Percentiles rank a stretch among this genome's conserved stretches.
phyloP scores from a whole-genome alignment of 2,888 invertebrate genomes.

The Sarcophaga carnaria region DNA sequence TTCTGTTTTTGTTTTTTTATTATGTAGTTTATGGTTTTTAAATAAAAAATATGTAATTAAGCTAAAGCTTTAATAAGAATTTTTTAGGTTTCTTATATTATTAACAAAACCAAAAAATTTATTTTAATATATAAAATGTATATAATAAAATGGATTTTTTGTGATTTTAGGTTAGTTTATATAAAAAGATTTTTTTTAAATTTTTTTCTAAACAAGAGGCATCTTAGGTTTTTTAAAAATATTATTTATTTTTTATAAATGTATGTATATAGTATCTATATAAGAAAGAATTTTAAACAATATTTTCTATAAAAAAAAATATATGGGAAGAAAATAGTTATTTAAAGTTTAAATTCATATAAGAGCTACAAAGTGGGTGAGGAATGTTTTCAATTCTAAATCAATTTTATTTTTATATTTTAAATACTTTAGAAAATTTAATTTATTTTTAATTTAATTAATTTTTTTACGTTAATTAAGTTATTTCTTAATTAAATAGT shows the following conservation, averaged over 20 bases:
- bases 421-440: background rate
- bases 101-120: constrained; percentile 45
- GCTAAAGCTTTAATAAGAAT: constrained; percentile 54
- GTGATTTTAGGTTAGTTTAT: background rate
- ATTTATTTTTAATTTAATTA: constrained; percentile 31
- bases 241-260: constrained; percentile 13
- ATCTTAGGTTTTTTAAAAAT: constrained; percentile 60
- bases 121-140: constrained; percentile 19
- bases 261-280: background rate
- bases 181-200: constrained; percentile 20
- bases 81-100: background rate
- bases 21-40: constrained; percentile 42
- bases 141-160: constrained; percentile 2
- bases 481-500: constrained; percentile 51
- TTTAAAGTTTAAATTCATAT: background rate
- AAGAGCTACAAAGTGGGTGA: background rate
- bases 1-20: constrained; percentile 43
- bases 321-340: background rate
- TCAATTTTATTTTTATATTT: background rate
- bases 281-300: background rate
- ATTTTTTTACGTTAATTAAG: constrained; percentile 29
- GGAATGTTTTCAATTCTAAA: background rate
- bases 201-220: constrained; percentile 66
- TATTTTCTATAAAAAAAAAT: background rate
- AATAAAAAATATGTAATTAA: constrained; percentile 47